Evolutionary conservation across 1,140 invertebrate species (phyloP).

Genomic region (Drosophila melanica): DNA sequence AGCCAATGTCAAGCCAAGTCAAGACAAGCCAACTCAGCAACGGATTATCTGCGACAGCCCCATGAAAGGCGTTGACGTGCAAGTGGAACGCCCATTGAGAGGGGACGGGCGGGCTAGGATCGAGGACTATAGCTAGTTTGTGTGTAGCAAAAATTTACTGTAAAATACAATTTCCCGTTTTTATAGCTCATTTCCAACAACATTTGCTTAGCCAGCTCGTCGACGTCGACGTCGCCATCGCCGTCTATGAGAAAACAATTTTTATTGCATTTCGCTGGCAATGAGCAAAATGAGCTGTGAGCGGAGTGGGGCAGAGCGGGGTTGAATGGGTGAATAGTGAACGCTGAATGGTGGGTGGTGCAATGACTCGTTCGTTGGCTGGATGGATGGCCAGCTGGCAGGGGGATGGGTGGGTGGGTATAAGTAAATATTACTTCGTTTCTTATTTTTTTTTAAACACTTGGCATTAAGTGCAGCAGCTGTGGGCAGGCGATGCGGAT

Average conservation of each 20-base stretch:
- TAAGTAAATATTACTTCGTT: conserved; percentile 75
- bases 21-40: conserved; percentile 80
- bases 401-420: conserved; percentile 12
- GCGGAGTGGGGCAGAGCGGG: not conserved
- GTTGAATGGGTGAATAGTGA: conserved; percentile 28
- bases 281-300: conserved; percentile 66
- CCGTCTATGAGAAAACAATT: conserved; percentile 78
- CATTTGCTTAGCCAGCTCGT: conserved; percentile 66
- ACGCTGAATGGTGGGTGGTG: conserved; percentile 12
- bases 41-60: conserved; percentile 77
- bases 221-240: conserved; percentile 12
- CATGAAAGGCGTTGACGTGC: conserved; percentile 64
- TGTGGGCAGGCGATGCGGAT: conserved; percentile 32
- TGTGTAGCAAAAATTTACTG: conserved; percentile 75
- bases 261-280: conserved; percentile 79
- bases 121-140: conserved; percentile 68
- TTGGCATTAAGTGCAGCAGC: conserved; percentile 79
- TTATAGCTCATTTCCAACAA: conserved; percentile 82
- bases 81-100: conserved; percentile 4
- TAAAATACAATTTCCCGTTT: conserved; percentile 81
- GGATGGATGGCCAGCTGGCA: conserved; percentile 27
- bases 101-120: conserved; percentile 16
- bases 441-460: conserved; percentile 67
- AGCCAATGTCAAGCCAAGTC: conserved; percentile 79
- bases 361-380: conserved; percentile 21